Evolutionary conservation across 2,797 vertebrate genomes (phyloP), one percentile per base, ranked within the genome.

Genomic region (Nyctalus aviator): DNA sequence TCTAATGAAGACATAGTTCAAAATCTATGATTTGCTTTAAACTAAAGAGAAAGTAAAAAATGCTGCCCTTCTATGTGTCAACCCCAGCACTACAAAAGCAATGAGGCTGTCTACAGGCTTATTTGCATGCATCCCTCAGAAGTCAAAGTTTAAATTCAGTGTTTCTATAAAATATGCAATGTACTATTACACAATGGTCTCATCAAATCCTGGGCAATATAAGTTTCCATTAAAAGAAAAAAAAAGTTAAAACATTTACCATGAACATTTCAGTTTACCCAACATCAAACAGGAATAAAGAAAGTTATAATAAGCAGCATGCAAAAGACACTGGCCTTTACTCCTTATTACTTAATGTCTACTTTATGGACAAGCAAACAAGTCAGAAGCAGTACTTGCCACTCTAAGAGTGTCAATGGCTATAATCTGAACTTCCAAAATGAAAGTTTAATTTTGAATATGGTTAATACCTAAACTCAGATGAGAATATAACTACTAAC

Each of bases 131-230:
- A 64, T 13, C 78, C 14, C 59, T 83, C 50, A 84, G 46, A 81
- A 75, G 15, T 32, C 69, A 82, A 14, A 79, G 13, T 35, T 20
- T 88, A 92, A 88, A 76, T 53, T 53, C 50, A 91, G 20, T n/a
- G 32, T 64, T 92, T 48, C 53, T 77, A 72, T 83, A 92, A 92
- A 94, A 92, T 85, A 84, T 27, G 87, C 37, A 87, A 71, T 57
- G 50, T 30, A 81, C 68, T 69, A 32, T 35, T 23, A 92, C 3
- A 71, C 27, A 50, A 85, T 10, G 7, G 10, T 48, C 44, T 66
- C 82, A 85, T 82, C 82, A 90, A 88, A 81, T 76, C 14, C 89
- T 50, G 53, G 32, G 8, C 27, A 35, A 72, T 59, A 27, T 2
- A 59, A 53, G 50, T 76, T 82, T 93, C 50, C 90, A 81, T 68